These are phyloP conservation scores for Sphaerophoria rueppellii DNA, from an alignment of 2,888 invertebrate species.

Conservation along the genomic window DNA sequence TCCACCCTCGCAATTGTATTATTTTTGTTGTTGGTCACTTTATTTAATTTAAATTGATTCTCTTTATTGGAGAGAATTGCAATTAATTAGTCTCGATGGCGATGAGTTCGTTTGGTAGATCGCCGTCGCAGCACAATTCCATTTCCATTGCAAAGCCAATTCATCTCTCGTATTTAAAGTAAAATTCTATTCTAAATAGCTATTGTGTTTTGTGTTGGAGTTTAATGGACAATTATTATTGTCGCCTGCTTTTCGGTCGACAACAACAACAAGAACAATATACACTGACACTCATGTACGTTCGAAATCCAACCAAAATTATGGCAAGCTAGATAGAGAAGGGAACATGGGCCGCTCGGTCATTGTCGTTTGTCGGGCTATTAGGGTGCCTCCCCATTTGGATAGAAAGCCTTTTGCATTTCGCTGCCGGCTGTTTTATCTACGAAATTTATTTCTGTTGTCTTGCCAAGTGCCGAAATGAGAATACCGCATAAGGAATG, in stretches of 20 bases:
- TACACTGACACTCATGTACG: conserved; percentile 63
- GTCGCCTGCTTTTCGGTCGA: not conserved
- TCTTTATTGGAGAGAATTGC: conserved; percentile 68
- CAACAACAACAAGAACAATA: conserved; percentile 2
- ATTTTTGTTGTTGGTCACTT: not conserved
- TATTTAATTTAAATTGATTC: conserved; percentile 44
- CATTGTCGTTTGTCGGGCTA: no score
- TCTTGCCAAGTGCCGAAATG: conserved; percentile 55
- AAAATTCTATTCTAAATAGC: conserved; percentile 65
- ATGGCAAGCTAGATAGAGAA: no score
- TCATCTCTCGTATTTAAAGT: conserved; percentile 46
- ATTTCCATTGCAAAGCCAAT: not conserved
- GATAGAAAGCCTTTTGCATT: conserved; percentile 21
- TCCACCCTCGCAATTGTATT: conserved; percentile 40
- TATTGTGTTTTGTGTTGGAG: conserved; percentile 18
- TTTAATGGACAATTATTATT: conserved; percentile 25
- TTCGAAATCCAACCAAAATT: no score
- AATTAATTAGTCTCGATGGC: conserved; percentile 60
- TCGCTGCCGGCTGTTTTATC: conserved; percentile 38
- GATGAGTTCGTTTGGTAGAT: conserved; percentile 1
- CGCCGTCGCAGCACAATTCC: not conserved
- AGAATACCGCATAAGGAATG: conserved; percentile 59
- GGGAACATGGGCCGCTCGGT: no score
- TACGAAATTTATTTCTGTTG: conserved; percentile 48
- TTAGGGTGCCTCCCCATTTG: no score